A percentile compares a stretch with the other conserved stretches of the same genome.
Conservation (phyloP, 2,113 vertebrate genomes). For the Apodemus sylvaticus region DNA sequence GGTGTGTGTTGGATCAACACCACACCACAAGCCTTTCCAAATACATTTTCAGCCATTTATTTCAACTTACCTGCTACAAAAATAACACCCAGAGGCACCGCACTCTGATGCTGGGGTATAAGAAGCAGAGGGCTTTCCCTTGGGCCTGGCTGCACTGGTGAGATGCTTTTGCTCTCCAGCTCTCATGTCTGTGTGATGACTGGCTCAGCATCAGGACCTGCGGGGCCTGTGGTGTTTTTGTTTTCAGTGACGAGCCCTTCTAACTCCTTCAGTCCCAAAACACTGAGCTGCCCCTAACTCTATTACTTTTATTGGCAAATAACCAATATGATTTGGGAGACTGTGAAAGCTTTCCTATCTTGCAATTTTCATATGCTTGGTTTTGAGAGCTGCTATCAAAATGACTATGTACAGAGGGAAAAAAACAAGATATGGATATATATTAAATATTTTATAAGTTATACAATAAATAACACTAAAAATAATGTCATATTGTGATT, state of each 20-base stretch:
- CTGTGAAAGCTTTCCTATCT: neutral
- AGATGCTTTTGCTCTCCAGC: accelerated
- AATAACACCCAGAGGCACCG: neutral
- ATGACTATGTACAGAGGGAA: constrained; percentile 68
- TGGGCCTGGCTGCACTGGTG: neutral
- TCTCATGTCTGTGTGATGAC: accelerated
- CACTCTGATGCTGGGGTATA: neutral
- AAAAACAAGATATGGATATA: constrained; percentile 28
- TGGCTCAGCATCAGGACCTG: neutral
- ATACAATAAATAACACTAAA: constrained; percentile 87
- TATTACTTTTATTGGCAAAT: neutral
- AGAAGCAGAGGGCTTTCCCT: neutral
- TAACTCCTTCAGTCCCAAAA: neutral
- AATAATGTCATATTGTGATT: constrained; percentile 78
- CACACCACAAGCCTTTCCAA: neutral
- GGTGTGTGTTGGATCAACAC: neutral
- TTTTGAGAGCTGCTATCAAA: constrained; percentile 69
- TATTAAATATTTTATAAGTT: constrained; percentile 86
- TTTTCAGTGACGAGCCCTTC: neutral
- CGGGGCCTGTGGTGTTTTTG: neutral
- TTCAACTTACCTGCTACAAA: neutral
- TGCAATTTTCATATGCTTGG: constrained; percentile 20
- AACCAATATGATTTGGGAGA: neutral
- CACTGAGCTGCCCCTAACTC: neutral
- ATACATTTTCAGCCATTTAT: neutral